A percentile compares a stretch with the other conserved stretches of the same genome.
Evolutionary conservation across 1,140 invertebrate genomes (phyloP).

Genomic region (Orius laevigatus): DNA sequence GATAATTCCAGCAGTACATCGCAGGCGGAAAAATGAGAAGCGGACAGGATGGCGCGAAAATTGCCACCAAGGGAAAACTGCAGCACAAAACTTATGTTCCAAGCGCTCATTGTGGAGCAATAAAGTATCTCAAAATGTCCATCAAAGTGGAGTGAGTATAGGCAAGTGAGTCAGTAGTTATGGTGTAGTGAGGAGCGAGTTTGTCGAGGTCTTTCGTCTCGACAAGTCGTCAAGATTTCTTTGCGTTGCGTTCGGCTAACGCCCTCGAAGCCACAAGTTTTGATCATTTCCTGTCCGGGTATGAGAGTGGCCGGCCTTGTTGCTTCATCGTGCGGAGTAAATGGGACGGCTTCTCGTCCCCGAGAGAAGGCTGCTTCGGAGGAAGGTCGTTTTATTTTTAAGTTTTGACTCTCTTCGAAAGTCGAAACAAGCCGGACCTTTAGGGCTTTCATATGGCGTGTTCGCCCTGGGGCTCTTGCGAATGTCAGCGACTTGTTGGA

Average conservation of each 20-base stretch:
- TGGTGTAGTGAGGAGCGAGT: not conserved
- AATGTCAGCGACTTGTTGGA: slow-evolving; percentile 5
- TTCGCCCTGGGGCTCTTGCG: not conserved
- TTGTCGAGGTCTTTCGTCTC: not conserved
- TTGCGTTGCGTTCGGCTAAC: not conserved
- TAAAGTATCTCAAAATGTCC: too few relatives aligned
- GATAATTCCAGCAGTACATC: too few relatives aligned
- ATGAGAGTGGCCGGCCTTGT: slow-evolving; percentile 16
- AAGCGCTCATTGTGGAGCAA: too few relatives aligned
- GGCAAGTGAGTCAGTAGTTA: not conserved
- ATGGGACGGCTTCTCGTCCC: slow-evolving; percentile 24
- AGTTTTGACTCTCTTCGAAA: slow-evolving; percentile 6
- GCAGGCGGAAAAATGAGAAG: too few relatives aligned
- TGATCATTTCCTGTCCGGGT: slow-evolving; percentile 23
- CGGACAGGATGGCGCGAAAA: too few relatives aligned
- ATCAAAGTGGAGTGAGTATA: too few relatives aligned
- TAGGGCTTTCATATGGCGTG: slow-evolving; percentile 6
- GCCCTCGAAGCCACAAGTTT: slow-evolving; percentile 5
- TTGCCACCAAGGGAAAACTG: too few relatives aligned
- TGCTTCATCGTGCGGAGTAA: slow-evolving; percentile 21
- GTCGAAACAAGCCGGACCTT: slow-evolving; percentile 3
- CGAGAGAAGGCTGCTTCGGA: slow-evolving; percentile 15
- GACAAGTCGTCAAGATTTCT: not conserved
- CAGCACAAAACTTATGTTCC: too few relatives aligned
- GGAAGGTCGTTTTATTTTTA: not conserved